Base-by-base conservation (phyloP, 2,888 invertebrate genomes). In the Gastrophysa polygoni region DNA sequence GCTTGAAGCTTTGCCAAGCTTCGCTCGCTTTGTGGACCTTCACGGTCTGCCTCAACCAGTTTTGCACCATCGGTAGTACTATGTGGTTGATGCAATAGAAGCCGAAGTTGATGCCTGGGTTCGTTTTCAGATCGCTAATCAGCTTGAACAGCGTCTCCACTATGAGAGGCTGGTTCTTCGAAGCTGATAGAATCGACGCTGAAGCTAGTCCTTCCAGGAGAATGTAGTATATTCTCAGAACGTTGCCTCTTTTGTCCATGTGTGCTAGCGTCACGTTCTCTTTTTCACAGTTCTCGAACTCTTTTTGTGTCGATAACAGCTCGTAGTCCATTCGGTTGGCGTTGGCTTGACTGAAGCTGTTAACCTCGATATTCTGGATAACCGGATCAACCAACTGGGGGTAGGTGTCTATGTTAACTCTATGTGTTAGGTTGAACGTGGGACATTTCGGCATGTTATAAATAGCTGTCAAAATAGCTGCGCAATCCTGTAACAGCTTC, bases 391-490 rank as follows among this genome's bases (percentile, higher is more conserved):
- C 93, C 50, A 91, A 88, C 69, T 91, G 91, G 1, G 92, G 86
- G 2, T 91, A 89, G 52, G 89, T 88, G 61, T 91, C 91, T 0
- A 91, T 89, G 77, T 91, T 91, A 67, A 92, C 89, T 75, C 91
- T 86, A 75, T 95, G 92, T 0, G 95, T 93, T 11, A 95, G 90
- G 79, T 95, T 94, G 77, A 96, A 96, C 64, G 91, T 91, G 0
- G 96, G 96, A 78, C 95, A 95, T 73, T 94, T 93, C 0, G 96
- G 95, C 95, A 96, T 96, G 74, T 90, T 90, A 80, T 93, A 94
- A 95, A 96, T 95, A 82, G 93, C 92, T 2, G 92, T 90, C 57
- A 97, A 82, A 70, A 96, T 95, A 66, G 91, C 89, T 60, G 92
- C 92, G 78, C 95, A 96, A 71, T 89, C 92, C 77, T 93, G 89